Percentiles rank a stretch among this genome's conserved stretches.
These are phyloP conservation scores for Lycia hirtaria DNA, from an alignment of 2,888 invertebrate genomes.

Conservation along the genomic window DNA sequence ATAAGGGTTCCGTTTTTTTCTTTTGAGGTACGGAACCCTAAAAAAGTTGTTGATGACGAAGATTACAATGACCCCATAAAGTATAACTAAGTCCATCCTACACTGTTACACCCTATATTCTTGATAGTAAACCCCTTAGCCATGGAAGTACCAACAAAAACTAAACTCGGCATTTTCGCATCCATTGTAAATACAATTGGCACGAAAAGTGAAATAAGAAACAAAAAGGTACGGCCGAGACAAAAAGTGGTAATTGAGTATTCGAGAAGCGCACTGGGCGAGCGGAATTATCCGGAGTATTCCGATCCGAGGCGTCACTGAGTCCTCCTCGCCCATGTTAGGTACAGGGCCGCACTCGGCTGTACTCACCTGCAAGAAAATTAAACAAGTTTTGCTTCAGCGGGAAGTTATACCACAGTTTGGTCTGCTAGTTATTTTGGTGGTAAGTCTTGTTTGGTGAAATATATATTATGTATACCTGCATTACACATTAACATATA, in stretches of 20 bases:
- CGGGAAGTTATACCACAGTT: constrained; percentile 6
- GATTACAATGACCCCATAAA: no score
- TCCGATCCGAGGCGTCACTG: constrained; percentile 44
- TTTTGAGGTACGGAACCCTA: no score
- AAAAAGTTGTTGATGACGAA: no score
- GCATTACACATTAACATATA: no score
- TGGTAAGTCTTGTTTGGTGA: no score
- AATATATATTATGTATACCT: no score
- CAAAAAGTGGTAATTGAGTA: constrained; percentile 73
- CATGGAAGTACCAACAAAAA: background rate
- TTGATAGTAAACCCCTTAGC: background rate
- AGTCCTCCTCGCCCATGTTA: constrained; percentile 16
- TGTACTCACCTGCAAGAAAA: constrained; percentile 12
- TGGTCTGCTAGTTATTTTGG: constrained; percentile 17
- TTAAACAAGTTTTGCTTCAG: constrained; percentile 17
- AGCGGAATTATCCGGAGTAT: constrained; percentile 61
- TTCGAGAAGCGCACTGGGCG: constrained; percentile 64
- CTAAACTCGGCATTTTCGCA: constrained; percentile 21
- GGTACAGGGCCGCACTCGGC: background rate
- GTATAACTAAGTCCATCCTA: no score
- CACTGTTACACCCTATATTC: no score
- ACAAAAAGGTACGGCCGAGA: constrained; percentile 56
- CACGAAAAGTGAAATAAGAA: constrained; percentile 53
- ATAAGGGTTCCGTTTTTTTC: no score
- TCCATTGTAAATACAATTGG: constrained; percentile 40